Conservation (phyloP, 2,797 vertebrate species). For the Lacerta agilis region DNA sequence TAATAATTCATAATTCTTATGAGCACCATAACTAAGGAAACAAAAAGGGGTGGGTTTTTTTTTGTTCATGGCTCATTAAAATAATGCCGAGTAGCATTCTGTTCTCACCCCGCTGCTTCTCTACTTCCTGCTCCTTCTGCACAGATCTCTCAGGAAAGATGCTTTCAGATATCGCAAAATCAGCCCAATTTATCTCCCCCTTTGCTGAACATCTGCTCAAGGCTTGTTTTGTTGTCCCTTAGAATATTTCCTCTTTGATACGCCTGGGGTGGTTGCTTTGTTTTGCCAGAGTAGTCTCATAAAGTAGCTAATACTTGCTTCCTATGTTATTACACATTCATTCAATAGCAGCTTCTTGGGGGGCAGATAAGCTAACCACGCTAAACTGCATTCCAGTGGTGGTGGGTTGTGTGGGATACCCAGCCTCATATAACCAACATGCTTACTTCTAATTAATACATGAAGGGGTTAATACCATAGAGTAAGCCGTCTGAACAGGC, state of each 20-base stretch:
- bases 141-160: not conserved
- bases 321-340: not conserved
- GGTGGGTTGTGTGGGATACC: too few species aligned
- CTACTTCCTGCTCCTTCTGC: not conserved
- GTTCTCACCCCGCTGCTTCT: not conserved
- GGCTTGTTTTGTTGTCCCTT: not conserved
- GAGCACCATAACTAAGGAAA: constrained; percentile 18
- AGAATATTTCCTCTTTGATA: too few species aligned
- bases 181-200: not conserved
- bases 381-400: not conserved
- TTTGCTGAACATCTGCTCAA: not conserved
- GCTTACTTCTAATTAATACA: too few species aligned
- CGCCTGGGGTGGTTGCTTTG: not conserved
- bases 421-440: too few species aligned
- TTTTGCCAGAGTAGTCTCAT: not conserved
- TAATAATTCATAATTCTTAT: constrained; percentile 39
- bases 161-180: not conserved
- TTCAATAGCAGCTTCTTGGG: not conserved
- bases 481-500: too few species aligned
- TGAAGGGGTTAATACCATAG: too few species aligned
- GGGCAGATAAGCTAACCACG: not conserved
- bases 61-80: not conserved
- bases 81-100: not conserved
- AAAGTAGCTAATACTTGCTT: not conserved
- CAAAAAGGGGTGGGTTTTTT: not conserved